Percentiles rank a stretch among this genome's conserved stretches.
Evolutionary conservation across 2,113 vertebrate species (phyloP).

Genomic region (Irena cyanogastra): DNA sequence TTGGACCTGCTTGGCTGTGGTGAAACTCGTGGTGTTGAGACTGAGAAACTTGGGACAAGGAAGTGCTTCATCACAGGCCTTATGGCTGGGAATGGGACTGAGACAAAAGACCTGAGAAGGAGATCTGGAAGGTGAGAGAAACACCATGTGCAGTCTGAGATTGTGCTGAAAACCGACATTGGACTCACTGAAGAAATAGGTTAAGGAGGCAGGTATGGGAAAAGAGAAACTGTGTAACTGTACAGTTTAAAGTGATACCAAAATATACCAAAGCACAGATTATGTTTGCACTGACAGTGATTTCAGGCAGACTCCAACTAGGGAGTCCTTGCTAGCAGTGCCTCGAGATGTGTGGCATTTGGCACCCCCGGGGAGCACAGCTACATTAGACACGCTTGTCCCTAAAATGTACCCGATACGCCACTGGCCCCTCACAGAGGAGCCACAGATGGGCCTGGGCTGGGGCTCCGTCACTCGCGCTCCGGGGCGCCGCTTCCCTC

Average conservation of each 20-base stretch:
- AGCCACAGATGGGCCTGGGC: background rate
- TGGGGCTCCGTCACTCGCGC: background rate
- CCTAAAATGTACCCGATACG: background rate
- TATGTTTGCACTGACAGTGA: accelerated
- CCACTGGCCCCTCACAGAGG: too few relatives aligned
- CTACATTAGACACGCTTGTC: background rate
- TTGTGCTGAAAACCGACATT: background rate
- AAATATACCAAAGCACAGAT: background rate
- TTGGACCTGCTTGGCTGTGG: background rate
- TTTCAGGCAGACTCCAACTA: background rate
- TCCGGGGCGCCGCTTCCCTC: background rate
- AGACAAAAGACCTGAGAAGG: background rate
- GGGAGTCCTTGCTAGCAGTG: background rate
- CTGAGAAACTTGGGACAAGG: background rate
- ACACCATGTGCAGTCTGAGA: background rate
- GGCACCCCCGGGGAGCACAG: background rate
- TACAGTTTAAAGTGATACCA: background rate
- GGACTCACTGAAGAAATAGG: background rate
- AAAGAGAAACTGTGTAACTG: background rate
- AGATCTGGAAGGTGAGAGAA: background rate
- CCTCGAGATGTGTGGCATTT: background rate
- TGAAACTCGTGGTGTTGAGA: background rate
- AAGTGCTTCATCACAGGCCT: background rate
- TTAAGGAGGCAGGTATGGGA: background rate
- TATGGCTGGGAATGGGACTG: background rate